phyloP scores from a whole-genome alignment of 2,113 vertebrate species.

The Marmota monax region DNA sequence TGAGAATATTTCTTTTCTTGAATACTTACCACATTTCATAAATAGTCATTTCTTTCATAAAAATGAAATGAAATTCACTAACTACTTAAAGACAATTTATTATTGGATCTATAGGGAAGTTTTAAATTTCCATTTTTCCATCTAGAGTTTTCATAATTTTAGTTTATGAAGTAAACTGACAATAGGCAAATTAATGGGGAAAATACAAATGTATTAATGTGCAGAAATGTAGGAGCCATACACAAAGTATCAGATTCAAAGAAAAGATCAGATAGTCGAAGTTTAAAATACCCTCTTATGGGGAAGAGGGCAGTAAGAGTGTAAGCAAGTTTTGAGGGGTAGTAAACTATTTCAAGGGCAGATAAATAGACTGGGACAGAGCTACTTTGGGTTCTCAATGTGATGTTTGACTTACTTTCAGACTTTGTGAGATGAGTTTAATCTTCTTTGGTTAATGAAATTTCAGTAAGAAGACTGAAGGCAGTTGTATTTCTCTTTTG shows the following conservation, averaged over 20 bases:
- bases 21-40: neutral
- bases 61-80: neutral
- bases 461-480: neutral
- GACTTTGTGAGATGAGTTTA: neutral
- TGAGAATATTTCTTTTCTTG: neutral
- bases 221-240: neutral
- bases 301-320: neutral
- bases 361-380: neutral
- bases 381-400: neutral
- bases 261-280: neutral
- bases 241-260: neutral
- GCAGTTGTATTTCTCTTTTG: neutral
- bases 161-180: neutral
- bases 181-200: neutral
- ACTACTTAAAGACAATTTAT: neutral
- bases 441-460: neutral
- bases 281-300: neutral
- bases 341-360: neutral
- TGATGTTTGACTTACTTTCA: neutral
- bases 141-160: neutral
- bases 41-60: neutral
- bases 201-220: neutral
- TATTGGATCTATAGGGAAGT: neutral
- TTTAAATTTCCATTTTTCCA: neutral
- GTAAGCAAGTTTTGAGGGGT: neutral